Base-by-base conservation (phyloP, 2,888 invertebrate genomes). In the Andrena chrysosceles region DNA sequence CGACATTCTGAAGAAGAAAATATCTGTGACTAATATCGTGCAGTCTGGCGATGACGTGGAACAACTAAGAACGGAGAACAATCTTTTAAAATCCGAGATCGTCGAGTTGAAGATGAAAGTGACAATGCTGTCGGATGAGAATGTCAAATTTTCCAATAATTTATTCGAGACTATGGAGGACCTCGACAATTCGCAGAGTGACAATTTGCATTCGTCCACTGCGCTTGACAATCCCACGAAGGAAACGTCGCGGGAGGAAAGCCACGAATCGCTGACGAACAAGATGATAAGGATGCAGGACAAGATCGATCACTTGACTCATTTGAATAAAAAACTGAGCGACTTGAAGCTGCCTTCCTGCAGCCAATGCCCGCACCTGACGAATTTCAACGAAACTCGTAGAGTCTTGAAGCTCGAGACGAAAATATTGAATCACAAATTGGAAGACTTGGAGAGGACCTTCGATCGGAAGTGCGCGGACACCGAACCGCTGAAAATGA, bases 331-430 rank as follows among this genome's bases (percentile, higher is more conserved):
- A 33, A 92, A 91, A 56, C 84, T 92, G 16, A 85, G 85, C 16
- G 89, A 91, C 2, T 52, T 90, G n/a, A 92, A 92, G 77, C 70
- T 90, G 1, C 86, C 85, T 3, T 77, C 89, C 2, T 93, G 93
- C 66, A 84, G 70, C 23, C 86, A 91, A 20, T 93, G 93, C 35
- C 69, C 68, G 0, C 89, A 92, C 62, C 64, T 91, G 5, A 89
- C 87, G 7, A 91, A 91, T 60, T 60, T 91, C 2, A 90, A 85
- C 20, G 88, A 92, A 13, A 89, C 80, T 42, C 86, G 90, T 42
- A 89, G 89, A 70, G 59, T 83, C 2, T 23, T 91, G 1, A 93
- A 92, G 33, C 74, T 89, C 3, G 90, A 93, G 42, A 81, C 91
- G 0, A 91, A 91, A 66, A 49, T 59, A n/a, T 63, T 92, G 16